A percentile compares a stretch with the other conserved stretches of the same genome.
Conservation (phyloP, 92 coral and sea anemone genomes). For the Virgularia gustaviana region DNA sequence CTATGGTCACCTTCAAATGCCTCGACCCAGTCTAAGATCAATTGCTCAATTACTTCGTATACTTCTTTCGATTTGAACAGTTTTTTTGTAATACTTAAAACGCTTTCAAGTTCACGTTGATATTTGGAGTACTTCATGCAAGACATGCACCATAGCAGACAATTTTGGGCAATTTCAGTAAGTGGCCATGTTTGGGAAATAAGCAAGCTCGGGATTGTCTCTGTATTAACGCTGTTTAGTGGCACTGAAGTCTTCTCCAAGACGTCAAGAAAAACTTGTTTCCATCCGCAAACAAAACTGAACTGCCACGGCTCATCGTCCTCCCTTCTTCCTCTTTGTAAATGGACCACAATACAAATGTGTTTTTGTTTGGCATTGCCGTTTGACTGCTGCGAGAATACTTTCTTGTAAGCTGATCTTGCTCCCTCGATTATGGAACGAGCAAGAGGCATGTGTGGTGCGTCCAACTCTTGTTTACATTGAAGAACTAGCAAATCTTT, state of each 20-base stretch:
- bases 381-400: constrained; percentile 2
- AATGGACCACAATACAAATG: constrained; percentile 82
- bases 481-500: constrained; percentile 66
- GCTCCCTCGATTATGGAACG: constrained; percentile 77
- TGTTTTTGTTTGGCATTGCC: constrained; percentile 51
- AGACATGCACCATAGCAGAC: constrained; percentile 81
- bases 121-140: constrained; percentile 64
- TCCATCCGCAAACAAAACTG: constrained; percentile 90
- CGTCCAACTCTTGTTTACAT: constrained; percentile 79
- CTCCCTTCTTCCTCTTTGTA: constrained; percentile 58
- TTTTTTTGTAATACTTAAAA: constrained; percentile 38
- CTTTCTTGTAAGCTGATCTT: constrained; percentile 47
- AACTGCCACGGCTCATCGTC: constrained; percentile 76
- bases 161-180: constrained; percentile 55
- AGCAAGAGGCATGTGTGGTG: constrained; percentile 72
- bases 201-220: constrained; percentile 45
- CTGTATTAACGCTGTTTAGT: constrained; percentile 54
- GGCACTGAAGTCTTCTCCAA: constrained; percentile 61
- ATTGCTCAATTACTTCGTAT: background rate
- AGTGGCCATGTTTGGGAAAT: constrained; percentile 58
- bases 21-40: background rate
- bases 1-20: constrained; percentile 2
- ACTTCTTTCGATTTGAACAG: background rate
- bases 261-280: constrained; percentile 72
- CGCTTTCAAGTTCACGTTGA: constrained; percentile 47